Evolutionary conservation across 2,797 vertebrate genomes (phyloP), one percentile per base, ranked within the genome.

Genomic region (Acropternis orthonyx): DNA sequence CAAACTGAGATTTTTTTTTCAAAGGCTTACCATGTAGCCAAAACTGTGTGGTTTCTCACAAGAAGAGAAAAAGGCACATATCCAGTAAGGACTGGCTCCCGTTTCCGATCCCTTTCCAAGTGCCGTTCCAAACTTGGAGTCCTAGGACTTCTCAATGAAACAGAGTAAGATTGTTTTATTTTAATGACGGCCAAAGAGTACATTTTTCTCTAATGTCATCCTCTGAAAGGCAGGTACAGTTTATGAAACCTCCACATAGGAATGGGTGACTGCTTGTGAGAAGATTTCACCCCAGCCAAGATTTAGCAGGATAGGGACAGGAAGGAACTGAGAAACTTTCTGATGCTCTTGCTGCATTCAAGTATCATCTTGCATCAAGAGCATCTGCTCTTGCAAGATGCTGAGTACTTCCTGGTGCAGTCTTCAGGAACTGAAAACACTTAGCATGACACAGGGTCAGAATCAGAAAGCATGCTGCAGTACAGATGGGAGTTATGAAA

Each of bases 91-190:
- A 85, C 86, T 95, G 90, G 81, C 92, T 96, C 84, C 91, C 1
- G 1, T 96, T 92, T 92, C 77, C 61, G 4, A 23, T 95, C 68
- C 76, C 90, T 93, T 97, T 96, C 90, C 96, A 95, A 82, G 63
- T 94, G 67, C 37, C 43, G 16, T 96, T 94, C 96, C 91, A 96
- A 83, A 52, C 71, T 81, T 88, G 65, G 85, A 93, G 63, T 79
- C 44, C 80, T 86, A 96, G 63, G 46, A 94, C 88, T 95, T 92
- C 88, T 91, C 90, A 96, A 37, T 88, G 92, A 94, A 96, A 92
- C 85, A 88, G 88, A 92, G 41, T 90, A 90, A 94, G 61, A 81
- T 79, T 83, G 72, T 78, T 91, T 80, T 83, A 92, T 88, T 94
- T 92, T 67, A 92, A 82, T 87, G 91, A 93, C 74, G 74, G 85